Percentiles rank a stretch among this genome's conserved stretches.
phyloP scores from a whole-genome alignment of 1,140 invertebrate genomes.

The Leptopilina clavipes region DNA sequence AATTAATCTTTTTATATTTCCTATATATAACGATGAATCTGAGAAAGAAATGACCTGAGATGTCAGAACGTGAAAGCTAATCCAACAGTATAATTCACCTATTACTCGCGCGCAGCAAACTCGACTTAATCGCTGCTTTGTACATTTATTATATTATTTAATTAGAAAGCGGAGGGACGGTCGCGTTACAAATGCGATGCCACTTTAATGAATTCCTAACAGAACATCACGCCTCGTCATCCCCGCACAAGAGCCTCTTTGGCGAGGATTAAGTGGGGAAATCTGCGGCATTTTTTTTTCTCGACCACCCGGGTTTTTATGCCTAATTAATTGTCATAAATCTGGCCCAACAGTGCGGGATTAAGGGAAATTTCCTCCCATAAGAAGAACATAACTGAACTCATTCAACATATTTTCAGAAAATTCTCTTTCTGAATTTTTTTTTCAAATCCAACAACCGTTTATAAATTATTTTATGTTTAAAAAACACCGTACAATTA shows the following conservation, averaged over 20 bases:
- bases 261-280: conserved; percentile 69
- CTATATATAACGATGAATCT: background rate
- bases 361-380: conserved; percentile 62
- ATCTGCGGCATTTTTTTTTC: conserved; percentile 69
- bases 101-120: conserved; percentile 25
- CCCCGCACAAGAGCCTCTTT: conserved; percentile 57
- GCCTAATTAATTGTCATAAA: conserved; percentile 73
- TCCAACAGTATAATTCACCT: conserved; percentile 26
- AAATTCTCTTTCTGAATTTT: too few relatives aligned
- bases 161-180: conserved; percentile 62
- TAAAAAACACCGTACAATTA: too few relatives aligned
- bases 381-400: background rate
- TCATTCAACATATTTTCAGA: too few relatives aligned
- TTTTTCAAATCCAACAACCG: too few relatives aligned
- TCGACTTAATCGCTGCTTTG: conserved; percentile 38
- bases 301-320: conserved; percentile 62
- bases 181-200: conserved; percentile 63
- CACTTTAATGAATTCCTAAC: conserved; percentile 70
- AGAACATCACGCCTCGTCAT: conserved; percentile 69
- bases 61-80: background rate
- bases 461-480: too few relatives aligned
- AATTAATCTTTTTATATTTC: background rate
- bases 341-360: conserved; percentile 60
- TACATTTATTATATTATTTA: conserved; percentile 70
- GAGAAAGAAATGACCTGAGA: conserved; percentile 2